Conservation (phyloP, 2,113 vertebrate species). For the Oxyruncus cristatus region DNA sequence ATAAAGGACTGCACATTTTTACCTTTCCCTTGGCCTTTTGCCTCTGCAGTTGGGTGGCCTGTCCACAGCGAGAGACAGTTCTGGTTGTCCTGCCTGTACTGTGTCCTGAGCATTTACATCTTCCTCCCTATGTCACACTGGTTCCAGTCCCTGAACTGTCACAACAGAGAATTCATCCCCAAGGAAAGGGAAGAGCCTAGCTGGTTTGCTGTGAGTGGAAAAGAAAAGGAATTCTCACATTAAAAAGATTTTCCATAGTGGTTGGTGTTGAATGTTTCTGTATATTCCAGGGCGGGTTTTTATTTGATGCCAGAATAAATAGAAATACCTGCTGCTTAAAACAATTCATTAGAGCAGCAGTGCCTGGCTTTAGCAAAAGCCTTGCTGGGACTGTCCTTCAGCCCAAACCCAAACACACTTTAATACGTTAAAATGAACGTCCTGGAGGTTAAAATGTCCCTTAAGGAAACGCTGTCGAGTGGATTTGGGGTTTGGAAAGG, state of each 20-base stretch:
- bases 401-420: background rate
- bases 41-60: background rate
- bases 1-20: background rate
- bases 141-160: background rate
- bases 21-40: background rate
- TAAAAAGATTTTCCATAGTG: conserved; percentile 63
- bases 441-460: background rate
- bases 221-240: conserved; percentile 62
- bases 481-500: background rate
- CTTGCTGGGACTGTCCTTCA: conserved; percentile 3
- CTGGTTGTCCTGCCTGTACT: background rate
- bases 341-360: conserved; percentile 62
- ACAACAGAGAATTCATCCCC: conserved; percentile 9
- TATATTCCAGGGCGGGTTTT: conserved; percentile 67
- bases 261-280: conserved; percentile 63
- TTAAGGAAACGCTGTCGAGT: background rate
- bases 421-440: background rate
- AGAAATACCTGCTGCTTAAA: conserved; percentile 68
- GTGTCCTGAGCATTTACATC: background rate
- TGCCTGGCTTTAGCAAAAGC: conserved; percentile 34
- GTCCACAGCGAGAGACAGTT: background rate
- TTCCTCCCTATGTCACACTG: background rate
- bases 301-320: conserved; percentile 64
- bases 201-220: conserved; percentile 54
- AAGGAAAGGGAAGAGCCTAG: conserved; percentile 33